Base-by-base conservation (phyloP, 1,140 invertebrate genomes). In the Aricia agestis region DNA sequence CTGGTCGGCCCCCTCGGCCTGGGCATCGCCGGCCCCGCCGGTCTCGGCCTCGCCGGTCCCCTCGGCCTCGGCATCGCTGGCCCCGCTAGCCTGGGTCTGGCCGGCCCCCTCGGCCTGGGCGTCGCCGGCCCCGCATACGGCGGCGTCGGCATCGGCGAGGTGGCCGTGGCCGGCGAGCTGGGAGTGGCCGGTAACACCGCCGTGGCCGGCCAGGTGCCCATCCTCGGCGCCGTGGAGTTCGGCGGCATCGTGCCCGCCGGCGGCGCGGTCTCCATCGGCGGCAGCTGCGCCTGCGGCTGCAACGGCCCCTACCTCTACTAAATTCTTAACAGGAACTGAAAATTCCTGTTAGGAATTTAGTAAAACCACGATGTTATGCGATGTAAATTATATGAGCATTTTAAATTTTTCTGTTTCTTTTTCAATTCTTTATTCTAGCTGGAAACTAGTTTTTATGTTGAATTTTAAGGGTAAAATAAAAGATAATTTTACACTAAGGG, bases 251-350 rank as follows among this genome's bases (percentile, higher is more conserved):
- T 78, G 17, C 72, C 72, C 17, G 76, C 78, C 32, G 73, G 32
- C 67, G 78, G 78, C 6, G 18, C 72, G 7, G 74, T 78, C 17
- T 66, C 74, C 72, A 80, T 80, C 17, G 42, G 66, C 2, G 78
- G 78, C 9, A 73, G 63, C n/a, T 77, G 78, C 61, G 78, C 69
- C 5, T 77, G 76, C 67, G 72, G 72, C 32, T 67, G 61, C 57
- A 61, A 36, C 15, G 42, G 31, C 1, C 58, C 31, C 3, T n/a
- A n/a, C n/a, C n/a, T n/a, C n/a, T n/a, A n/a, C n/a, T n/a, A n/a
- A n/a, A n/a, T n/a, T n/a, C n/a, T n/a, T n/a, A n/a, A n/a, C n/a
- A n/a, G n/a, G n/a, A n/a, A n/a, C 1, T 25, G 25, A 25, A 3
- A 25, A 25, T 25, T 2, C 25, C 25, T 25, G 3, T 25, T 25